Conservation (phyloP, 2,888 invertebrate species). For the Siphonodentalium dalli region DNA sequence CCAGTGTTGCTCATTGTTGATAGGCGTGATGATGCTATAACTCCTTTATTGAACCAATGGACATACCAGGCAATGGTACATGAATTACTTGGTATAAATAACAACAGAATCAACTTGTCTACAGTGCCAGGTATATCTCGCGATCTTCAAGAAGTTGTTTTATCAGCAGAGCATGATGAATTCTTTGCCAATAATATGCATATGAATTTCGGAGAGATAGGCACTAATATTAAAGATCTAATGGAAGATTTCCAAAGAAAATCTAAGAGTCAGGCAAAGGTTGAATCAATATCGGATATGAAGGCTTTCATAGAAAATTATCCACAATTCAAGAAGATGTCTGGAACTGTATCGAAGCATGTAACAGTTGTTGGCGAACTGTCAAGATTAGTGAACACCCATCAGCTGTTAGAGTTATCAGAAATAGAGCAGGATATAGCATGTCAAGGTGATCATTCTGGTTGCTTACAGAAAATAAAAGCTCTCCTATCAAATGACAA, state of each 20-base stretch:
- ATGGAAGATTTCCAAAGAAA: constrained; percentile 98
- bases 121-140: constrained; percentile 83
- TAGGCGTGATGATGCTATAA: constrained; percentile 91
- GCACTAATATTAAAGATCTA: constrained; percentile 91
- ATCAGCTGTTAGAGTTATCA: constrained; percentile 81
- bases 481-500: constrained; percentile 79
- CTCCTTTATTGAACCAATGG: constrained; percentile 97
- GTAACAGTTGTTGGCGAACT: constrained; percentile 96
- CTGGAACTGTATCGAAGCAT: constrained; percentile 91
- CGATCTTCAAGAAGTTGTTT: constrained; percentile 90
- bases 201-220: constrained; percentile 98
- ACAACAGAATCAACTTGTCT: constrained; percentile 90
- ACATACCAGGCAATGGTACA: constrained; percentile 99
- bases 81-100: constrained; percentile 89
- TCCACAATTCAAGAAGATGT: constrained; percentile 87
- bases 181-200: constrained; percentile 96
- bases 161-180: constrained; percentile 94
- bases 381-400: constrained; percentile 80
- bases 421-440: constrained; percentile 69
- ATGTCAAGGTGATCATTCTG: constrained; percentile 73
- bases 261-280: constrained; percentile 93
- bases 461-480: constrained; percentile 75
- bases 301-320: constrained; percentile 98
- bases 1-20: constrained; percentile 90
- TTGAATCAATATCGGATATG: constrained; percentile 98